Conservation (phyloP, 2,888 invertebrate genomes). For the Acheta domesticus region DNA sequence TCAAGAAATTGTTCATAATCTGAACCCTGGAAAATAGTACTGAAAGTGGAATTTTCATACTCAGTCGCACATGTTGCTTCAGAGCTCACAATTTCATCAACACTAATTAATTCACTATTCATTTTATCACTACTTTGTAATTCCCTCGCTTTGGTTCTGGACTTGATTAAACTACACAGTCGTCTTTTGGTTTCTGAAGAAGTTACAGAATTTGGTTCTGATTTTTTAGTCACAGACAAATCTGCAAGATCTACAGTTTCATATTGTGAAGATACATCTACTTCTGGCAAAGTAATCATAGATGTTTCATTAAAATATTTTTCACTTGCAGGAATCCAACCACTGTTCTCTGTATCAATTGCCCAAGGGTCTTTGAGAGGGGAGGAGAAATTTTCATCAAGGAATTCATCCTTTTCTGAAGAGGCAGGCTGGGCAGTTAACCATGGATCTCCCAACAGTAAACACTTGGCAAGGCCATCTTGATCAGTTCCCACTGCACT, state of each 20-base stretch:
- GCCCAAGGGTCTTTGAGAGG: not conserved
- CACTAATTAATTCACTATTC: not conserved
- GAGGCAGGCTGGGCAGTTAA: slow-evolving; percentile 23
- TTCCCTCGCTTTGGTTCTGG: not conserved
- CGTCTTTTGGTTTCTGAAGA: not conserved
- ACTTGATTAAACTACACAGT: not conserved
- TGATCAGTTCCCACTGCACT: not conserved
- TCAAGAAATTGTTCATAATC: not conserved
- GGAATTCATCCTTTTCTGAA: slow-evolving; percentile 25
- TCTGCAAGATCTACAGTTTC: not conserved
- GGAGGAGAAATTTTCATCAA: not conserved
- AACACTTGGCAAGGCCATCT: not conserved
- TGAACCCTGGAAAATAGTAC: not conserved
- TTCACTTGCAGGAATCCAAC: not conserved
- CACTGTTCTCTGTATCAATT: not conserved
- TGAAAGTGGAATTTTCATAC: not conserved
- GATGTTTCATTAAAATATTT: not conserved
- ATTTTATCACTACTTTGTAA: not conserved
- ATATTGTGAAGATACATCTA: not conserved
- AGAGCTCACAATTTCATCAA: not conserved
- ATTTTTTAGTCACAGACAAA: not conserved
- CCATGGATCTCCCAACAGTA: slow-evolving; percentile 29
- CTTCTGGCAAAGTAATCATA: not conserved
- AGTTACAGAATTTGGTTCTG: not conserved
- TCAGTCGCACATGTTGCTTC: not conserved